These are phyloP conservation scores for Callocephalon fimbriatum DNA, from an alignment of 2,113 vertebrate species.

Conservation along the genomic window DNA sequence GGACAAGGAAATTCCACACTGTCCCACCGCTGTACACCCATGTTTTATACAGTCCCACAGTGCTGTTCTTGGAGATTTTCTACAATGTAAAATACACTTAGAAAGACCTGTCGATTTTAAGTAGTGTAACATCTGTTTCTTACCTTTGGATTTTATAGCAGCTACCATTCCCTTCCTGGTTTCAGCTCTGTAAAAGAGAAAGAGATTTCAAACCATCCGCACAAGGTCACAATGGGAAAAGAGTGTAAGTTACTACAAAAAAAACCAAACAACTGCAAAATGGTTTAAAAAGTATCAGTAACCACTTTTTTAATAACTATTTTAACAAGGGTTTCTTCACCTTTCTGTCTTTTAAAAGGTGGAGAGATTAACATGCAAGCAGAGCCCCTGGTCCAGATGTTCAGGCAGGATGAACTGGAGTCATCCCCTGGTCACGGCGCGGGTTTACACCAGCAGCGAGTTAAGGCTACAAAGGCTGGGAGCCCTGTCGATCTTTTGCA, in stretches of 20 bases:
- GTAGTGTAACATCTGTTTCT: neutral
- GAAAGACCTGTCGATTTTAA: neutral
- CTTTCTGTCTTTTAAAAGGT: neutral
- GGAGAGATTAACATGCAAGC: neutral
- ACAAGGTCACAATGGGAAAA: neutral
- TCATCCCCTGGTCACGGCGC: neutral
- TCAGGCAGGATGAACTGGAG: neutral
- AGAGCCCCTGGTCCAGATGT: neutral
- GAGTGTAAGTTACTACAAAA: neutral
- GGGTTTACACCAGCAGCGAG: neutral
- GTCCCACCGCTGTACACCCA: neutral
- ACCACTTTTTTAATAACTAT: neutral
- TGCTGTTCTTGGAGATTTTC: neutral
- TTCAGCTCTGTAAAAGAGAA: conserved; percentile 80
- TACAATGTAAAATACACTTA: neutral
- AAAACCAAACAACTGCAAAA: neutral
- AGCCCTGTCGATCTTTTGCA: neutral
- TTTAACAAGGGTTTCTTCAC: neutral
- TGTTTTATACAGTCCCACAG: neutral
- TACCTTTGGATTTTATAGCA: conserved; percentile 87
- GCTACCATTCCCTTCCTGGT: conserved; percentile 52
- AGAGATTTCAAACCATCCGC: neutral
- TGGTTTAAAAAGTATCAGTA: neutral
- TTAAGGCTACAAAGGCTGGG: neutral
- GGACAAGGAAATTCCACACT: neutral